phyloP scores from a whole-genome alignment of 1,140 invertebrate genomes.

The Ericerus pela region DNA sequence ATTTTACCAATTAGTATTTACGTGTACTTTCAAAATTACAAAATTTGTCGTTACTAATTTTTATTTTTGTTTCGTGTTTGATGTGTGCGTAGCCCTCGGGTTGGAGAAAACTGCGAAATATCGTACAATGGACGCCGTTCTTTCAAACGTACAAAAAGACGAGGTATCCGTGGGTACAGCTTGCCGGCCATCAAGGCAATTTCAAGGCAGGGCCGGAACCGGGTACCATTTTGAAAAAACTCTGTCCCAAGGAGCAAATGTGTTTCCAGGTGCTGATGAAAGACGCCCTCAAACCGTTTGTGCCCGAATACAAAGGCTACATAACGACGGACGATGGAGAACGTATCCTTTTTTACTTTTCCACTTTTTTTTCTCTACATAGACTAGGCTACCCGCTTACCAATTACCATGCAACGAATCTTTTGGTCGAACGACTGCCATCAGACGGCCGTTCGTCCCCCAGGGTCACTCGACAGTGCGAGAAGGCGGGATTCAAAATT shows the following conservation, averaged over 20 bases:
- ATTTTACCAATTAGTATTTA: neutral
- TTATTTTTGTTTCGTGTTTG: slow-evolving; percentile 15
- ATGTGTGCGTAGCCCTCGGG: slow-evolving; percentile 59
- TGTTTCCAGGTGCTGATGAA: slow-evolving; percentile 76
- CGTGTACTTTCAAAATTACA: neutral
- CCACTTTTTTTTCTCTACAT: no score
- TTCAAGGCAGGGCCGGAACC: slow-evolving; percentile 83
- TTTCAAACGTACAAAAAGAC: slow-evolving; percentile 93
- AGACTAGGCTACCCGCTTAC: no score
- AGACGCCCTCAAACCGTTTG: slow-evolving; percentile 70
- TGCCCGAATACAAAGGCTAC: slow-evolving; percentile 79
- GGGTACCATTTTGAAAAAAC: slow-evolving; percentile 85
- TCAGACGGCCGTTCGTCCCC: no score
- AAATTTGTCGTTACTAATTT: neutral
- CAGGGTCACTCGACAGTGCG: no score
- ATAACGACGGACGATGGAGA: slow-evolving; percentile 62
- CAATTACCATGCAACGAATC: no score
- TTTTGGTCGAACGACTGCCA: no score
- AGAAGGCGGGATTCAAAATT: no score
- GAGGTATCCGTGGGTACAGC: slow-evolving; percentile 87
- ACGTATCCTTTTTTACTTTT: no score
- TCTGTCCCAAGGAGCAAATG: slow-evolving; percentile 72
- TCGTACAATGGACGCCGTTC: slow-evolving; percentile 90
- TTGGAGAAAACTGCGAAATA: slow-evolving; percentile 82
- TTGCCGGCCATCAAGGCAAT: slow-evolving; percentile 85